Percentiles rank a stretch among this genome's conserved stretches.
Conservation (phyloP, 2,797 vertebrate species). For the Otus scops region DNA sequence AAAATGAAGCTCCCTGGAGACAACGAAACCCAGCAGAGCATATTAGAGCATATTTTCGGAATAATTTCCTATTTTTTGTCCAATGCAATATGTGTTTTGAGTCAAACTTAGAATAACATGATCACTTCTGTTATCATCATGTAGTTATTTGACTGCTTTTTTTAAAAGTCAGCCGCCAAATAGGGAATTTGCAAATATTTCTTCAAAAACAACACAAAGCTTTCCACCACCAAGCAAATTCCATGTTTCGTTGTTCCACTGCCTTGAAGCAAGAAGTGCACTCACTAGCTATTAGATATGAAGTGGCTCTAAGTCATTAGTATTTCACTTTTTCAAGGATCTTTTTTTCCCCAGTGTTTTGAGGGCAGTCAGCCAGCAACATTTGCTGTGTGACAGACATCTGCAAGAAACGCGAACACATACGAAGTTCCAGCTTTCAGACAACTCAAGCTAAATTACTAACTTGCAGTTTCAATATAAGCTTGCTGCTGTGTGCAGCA, state of each 20-base stretch:
- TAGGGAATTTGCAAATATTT: neutral
- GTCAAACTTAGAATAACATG: neutral
- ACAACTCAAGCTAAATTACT: neutral
- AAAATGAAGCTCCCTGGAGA: conserved; percentile 13
- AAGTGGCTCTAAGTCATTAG: conserved; percentile 23
- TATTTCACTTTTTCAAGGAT: neutral
- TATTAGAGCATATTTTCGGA: neutral
- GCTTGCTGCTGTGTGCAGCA: neutral
- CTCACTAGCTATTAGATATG: neutral
- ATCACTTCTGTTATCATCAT: neutral
- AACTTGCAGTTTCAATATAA: neutral
- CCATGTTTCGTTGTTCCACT: neutral
- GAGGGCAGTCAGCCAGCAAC: conserved; percentile 1
- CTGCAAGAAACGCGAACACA: neutral
- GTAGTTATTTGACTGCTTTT: neutral
- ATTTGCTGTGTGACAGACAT: conserved; percentile 14
- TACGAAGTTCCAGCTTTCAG: conserved; percentile 16
- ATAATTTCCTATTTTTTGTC: neutral
- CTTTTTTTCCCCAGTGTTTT: neutral
- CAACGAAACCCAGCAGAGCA: neutral
- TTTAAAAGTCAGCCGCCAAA: neutral
- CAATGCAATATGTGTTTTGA: neutral
- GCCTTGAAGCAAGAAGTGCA: neutral
- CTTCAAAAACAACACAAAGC: neutral
- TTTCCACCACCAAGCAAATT: neutral